Evolutionary conservation across 2,113 vertebrate species (phyloP), one percentile per base, ranked within the genome.

Genomic region (Cyphomyrus discorhynchus): DNA sequence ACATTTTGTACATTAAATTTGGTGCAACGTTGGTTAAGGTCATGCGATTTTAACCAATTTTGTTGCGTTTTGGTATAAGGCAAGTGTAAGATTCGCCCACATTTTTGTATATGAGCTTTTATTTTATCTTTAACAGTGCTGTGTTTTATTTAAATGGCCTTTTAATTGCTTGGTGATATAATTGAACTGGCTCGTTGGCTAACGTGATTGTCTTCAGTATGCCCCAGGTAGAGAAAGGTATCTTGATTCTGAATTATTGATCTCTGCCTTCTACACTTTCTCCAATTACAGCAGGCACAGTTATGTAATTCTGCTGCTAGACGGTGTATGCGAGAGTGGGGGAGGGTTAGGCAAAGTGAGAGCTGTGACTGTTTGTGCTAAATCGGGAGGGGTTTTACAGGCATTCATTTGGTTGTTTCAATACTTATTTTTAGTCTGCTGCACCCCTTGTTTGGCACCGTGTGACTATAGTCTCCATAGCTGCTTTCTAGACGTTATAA

Each of bases 241-340:
- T 50, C 89, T 74, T n/a, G 77, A 82, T 70, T 53, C 58, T 90
- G 70, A 90, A 90, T 90, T 66, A 87, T 90, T 52, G 89, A 90
- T 90, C 53, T 70, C 46, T 39, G 84, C 66, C 31, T 84, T 90
- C 84, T 77, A 49, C 62, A 77, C 62, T 35, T 56, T 74, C 89
- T 90, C 58, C 56, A 87, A 90, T 90, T 86, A 90, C 83, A 90
- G 84, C 17, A 74, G 84, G 89, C 84, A 90, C 56, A 87, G 89
- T 90, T 90, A 90, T 90, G 89, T 90, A 90, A 90, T 90, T 86
- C 89, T 90, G 58, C 58, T 35, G 27, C 42, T 87, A 50, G 58
- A 77, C 56, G 15, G 89, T 62, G 53, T 58, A 52, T n/a, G 27
- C 13, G 15, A 52, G 58, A 21, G 21, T 49, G 89, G 84, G 89